Evolutionary conservation across 2,888 invertebrate genomes (phyloP).

Genomic region (Mantis religiosa): DNA sequence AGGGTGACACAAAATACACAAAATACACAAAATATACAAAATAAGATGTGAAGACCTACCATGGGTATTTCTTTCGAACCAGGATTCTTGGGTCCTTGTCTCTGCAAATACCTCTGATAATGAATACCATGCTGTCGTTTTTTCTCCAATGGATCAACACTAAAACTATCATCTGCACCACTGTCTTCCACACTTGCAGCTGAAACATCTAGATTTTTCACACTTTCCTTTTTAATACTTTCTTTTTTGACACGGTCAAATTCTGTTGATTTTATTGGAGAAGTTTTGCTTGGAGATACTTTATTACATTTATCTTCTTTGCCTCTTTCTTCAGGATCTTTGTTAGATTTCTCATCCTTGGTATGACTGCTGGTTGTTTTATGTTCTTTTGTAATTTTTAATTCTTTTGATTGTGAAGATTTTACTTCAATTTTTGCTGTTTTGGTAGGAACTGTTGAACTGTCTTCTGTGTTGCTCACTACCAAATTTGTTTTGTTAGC

Average conservation of each 20-base stretch:
- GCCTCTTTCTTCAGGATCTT: conserved; percentile 31
- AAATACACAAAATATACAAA: too few relatives aligned
- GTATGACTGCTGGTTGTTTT: not conserved
- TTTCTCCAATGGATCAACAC: conserved; percentile 47
- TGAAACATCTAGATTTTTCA: not conserved
- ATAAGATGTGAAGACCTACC: conserved; percentile 46
- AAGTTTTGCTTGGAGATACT: not conserved
- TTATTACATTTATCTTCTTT: not conserved
- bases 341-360: not conserved
- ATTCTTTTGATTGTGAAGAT: not conserved
- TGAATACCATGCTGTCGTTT: conserved; percentile 59
- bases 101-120: conserved; percentile 72
- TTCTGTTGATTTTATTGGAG: conserved; percentile 35
- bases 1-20: conserved; percentile 46
- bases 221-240: conserved; percentile 34
- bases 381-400: not conserved
- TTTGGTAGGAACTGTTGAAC: not conserved
- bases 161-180: not conserved
- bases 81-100: conserved; percentile 74
- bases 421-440: not conserved
- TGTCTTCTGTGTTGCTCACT: not conserved
- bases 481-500: not conserved
- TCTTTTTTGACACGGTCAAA: conserved; percentile 39
- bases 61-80: conserved; percentile 80
- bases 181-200: not conserved